A percentile compares a stretch with the other conserved stretches of the same genome.
These are phyloP conservation scores for Masnerella sp. DNA, from an alignment of 2,888 invertebrate genomes.

Conservation along the genomic window DNA sequence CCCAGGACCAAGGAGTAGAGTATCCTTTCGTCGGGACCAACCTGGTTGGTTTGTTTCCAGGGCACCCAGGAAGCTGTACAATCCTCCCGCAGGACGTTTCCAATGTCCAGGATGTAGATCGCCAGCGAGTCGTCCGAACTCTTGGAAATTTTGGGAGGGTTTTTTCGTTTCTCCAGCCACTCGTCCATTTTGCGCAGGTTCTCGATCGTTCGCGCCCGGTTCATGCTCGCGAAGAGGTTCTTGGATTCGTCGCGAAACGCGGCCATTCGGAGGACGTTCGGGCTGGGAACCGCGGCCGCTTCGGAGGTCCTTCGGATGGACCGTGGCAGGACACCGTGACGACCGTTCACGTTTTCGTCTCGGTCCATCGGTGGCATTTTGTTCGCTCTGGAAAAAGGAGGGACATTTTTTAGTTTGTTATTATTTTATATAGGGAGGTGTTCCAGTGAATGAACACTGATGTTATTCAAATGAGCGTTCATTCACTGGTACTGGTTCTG, in stretches of 20 bases:
- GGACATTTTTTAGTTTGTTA: too few species aligned
- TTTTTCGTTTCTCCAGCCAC: conserved; percentile 76
- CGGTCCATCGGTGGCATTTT: conserved; percentile 79
- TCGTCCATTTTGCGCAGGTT: conserved; percentile 83
- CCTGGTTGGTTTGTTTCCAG: conserved; percentile 83
- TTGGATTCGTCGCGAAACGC: conserved; percentile 79
- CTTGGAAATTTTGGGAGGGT: conserved; percentile 79
- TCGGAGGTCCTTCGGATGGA: conserved; percentile 52
- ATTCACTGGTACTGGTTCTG: too few species aligned
- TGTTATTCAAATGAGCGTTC: too few species aligned
- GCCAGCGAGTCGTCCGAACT: conserved; percentile 85
- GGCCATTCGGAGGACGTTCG: conserved; percentile 77
- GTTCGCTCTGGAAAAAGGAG: conserved; percentile 71
- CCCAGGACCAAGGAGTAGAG: conserved; percentile 93
- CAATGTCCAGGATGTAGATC: conserved; percentile 92
- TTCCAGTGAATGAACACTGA: too few species aligned
- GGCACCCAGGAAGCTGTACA: conserved; percentile 85
- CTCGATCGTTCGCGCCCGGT: conserved; percentile 82
- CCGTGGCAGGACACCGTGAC: conserved; percentile 79
- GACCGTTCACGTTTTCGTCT: conserved; percentile 87
- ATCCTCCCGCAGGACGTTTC: conserved; percentile 83
- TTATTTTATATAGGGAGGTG: too few species aligned
- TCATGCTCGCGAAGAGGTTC: conserved; percentile 70
- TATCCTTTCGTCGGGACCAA: conserved; percentile 91
- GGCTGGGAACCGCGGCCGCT: conserved; percentile 17